Percentiles rank a stretch among this genome's conserved stretches.
Conservation (phyloP, 2,113 vertebrate species). For the Callocephalon fimbriatum region DNA sequence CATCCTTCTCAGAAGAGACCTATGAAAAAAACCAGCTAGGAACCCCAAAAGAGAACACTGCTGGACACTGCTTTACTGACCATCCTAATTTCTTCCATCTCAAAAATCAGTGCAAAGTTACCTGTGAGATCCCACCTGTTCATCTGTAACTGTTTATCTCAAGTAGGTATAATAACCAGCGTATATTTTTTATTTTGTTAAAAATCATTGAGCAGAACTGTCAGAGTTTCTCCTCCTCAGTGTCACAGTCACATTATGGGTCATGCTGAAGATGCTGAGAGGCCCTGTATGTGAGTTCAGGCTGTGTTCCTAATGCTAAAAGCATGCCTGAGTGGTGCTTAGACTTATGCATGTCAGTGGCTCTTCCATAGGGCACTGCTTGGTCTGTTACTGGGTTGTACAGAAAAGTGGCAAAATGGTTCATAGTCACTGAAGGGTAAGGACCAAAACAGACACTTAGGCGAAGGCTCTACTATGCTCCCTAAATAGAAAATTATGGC, state of each 20-base stretch:
- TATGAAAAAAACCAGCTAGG: neutral
- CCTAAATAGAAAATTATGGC: neutral
- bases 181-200: neutral
- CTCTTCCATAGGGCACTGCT: neutral
- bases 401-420: neutral
- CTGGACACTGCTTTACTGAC: neutral
- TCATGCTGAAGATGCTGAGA: neutral
- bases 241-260: neutral
- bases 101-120: neutral
- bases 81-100: neutral
- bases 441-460: neutral
- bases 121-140: neutral
- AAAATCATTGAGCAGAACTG: neutral
- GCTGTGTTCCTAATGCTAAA: neutral
- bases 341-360: too few relatives aligned
- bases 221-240: neutral
- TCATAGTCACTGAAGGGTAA: neutral
- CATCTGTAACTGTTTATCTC: neutral
- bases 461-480: neutral
- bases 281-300: neutral
- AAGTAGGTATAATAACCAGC: neutral
- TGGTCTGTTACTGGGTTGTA: neutral
- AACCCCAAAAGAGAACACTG: neutral
- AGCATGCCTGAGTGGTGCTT: neutral
- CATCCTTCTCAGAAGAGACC: neutral